phyloP scores from a whole-genome alignment of 2,888 invertebrate species.

The Timema podura region DNA sequence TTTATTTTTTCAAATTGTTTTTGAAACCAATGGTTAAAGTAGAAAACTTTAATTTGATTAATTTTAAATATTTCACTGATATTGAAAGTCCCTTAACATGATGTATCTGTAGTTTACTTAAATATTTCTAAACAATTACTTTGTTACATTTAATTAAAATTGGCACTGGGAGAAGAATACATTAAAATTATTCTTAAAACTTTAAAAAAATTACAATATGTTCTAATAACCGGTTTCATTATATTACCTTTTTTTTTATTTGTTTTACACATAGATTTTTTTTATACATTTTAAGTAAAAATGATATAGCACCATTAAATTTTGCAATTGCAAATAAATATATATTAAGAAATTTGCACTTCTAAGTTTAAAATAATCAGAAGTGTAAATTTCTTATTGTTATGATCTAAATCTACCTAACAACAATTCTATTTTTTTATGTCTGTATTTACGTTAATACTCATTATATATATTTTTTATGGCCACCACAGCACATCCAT shows the following conservation, averaged over 20 bases:
- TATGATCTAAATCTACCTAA: constrained; percentile 14
- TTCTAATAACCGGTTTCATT: neutral
- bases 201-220: constrained; percentile 9
- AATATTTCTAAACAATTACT: no score
- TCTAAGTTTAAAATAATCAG: constrained; percentile 13
- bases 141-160: no score
- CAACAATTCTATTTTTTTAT: constrained; percentile 16
- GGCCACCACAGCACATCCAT: constrained; percentile 21
- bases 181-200: neutral
- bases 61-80: no score
- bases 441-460: constrained; percentile 21
- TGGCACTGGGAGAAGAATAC: no score
- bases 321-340: constrained; percentile 22
- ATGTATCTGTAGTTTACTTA: no score
- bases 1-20: no score
- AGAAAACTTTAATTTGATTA: no score
- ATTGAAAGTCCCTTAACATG: no score
- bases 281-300: constrained; percentile 28
- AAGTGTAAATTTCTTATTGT: constrained; percentile 19
- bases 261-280: constrained; percentile 11
- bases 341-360: constrained; percentile 18
- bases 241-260: constrained; percentile 1
- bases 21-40: no score
- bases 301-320: constrained; percentile 28
- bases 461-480: constrained; percentile 14